These are phyloP conservation scores for Agonopterix subpropinquella DNA, from an alignment of 2,888 invertebrate species.

Conservation along the genomic window DNA sequence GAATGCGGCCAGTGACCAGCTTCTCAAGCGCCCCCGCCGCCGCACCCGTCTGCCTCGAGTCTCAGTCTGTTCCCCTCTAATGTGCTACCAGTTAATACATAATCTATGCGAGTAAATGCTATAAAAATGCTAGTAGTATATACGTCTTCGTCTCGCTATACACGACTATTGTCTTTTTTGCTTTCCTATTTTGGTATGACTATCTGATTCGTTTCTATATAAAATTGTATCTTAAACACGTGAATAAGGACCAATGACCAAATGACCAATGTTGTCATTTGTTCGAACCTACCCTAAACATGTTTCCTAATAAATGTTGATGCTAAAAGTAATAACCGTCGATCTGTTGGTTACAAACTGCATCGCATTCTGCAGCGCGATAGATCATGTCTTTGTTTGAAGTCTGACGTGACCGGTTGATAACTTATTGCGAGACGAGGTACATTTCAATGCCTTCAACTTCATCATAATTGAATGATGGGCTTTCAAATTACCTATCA, in stretches of 20 bases:
- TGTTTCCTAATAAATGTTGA: too few species aligned
- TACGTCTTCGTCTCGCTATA: too few species aligned
- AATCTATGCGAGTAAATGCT: not conserved
- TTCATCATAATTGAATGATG: constrained; percentile 4
- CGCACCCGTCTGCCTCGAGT: constrained; percentile 36
- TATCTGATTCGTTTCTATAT: too few species aligned
- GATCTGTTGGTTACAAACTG: too few species aligned
- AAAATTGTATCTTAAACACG: too few species aligned
- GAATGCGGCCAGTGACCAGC: constrained; percentile 72
- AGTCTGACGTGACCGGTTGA: constrained; percentile 17
- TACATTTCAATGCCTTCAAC: not conserved
- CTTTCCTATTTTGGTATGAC: too few species aligned
- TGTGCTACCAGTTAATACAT: constrained; percentile 1
- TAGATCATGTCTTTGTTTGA: constrained; percentile 38
- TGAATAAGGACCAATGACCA: too few species aligned
- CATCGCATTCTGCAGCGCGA: constrained; percentile 19
- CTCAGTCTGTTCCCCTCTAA: not conserved
- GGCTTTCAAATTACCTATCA: not conserved
- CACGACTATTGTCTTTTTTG: too few species aligned
- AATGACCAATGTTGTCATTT: too few species aligned
- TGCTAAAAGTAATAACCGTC: too few species aligned
- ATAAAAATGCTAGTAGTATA: not conserved
- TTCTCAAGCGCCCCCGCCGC: constrained; percentile 44
- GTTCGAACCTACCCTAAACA: too few species aligned
- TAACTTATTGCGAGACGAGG: constrained; percentile 5